Evolutionary conservation across 2,113 vertebrate species (phyloP).

Genomic region (Delphinapterus leucas): DNA sequence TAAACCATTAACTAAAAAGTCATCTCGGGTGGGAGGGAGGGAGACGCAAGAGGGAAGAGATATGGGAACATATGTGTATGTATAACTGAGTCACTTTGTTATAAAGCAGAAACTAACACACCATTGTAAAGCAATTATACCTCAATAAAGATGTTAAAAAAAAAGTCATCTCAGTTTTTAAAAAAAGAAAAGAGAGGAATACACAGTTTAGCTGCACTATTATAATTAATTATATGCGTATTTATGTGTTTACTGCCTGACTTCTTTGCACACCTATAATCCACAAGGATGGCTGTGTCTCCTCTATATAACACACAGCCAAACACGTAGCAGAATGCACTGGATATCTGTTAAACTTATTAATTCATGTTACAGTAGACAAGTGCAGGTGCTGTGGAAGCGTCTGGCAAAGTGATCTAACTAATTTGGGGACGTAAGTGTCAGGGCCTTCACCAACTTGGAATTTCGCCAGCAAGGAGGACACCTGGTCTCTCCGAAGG

Average conservation of each 20-base stretch:
- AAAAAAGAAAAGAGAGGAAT: background rate
- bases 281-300: background rate
- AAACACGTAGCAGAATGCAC: background rate
- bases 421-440: background rate
- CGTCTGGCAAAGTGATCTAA: background rate
- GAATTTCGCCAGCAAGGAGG: background rate
- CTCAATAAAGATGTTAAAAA: background rate
- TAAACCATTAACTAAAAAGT: background rate
- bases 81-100: too few species aligned
- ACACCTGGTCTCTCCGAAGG: too few species aligned
- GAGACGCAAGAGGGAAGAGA: too few species aligned
- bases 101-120: too few species aligned
- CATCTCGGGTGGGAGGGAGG: background rate
- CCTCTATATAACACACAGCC: background rate
- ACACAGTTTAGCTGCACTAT: background rate
- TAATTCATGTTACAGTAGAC: background rate
- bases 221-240: background rate
- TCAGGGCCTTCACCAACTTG: background rate
- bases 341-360: background rate
- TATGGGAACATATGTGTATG: too few species aligned
- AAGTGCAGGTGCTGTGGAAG: background rate
- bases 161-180: background rate
- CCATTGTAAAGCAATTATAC: too few species aligned
- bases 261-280: background rate
- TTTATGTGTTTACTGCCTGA: too few species aligned